Percentiles rank a stretch among this genome's conserved stretches.
These are phyloP conservation scores for Phyllopteryx taeniolatus DNA, from an alignment of 2,113 vertebrate genomes.

Conservation along the genomic window DNA sequence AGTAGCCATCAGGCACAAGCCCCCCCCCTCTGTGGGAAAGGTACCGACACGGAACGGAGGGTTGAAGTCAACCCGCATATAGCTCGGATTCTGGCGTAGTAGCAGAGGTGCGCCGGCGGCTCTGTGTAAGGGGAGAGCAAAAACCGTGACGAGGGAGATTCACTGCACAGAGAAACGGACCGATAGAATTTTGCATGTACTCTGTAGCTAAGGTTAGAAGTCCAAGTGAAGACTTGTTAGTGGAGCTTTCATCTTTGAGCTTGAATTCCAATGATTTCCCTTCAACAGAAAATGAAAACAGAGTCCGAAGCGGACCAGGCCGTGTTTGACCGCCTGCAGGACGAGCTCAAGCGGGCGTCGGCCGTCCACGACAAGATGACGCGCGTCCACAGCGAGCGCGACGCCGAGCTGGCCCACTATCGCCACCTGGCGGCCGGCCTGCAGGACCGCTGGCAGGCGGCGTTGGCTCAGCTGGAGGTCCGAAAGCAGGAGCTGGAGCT, in stretches of 20 bases:
- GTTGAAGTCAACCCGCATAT: too few species aligned
- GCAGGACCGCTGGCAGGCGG: conserved; percentile 88
- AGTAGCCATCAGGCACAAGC: too few species aligned
- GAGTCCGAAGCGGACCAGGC: conserved; percentile 82
- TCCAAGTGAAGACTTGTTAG: too few species aligned
- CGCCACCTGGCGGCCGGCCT: conserved; percentile 75
- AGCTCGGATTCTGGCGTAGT: too few species aligned
- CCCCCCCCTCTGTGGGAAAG: too few species aligned
- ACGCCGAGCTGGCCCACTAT: conserved; percentile 87
- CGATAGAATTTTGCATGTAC: too few species aligned
- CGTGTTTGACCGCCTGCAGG: conserved; percentile 77
- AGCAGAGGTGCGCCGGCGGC: too few species aligned
- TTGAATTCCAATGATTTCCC: not conserved
- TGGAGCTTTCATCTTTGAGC: not conserved
- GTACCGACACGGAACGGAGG: too few species aligned
- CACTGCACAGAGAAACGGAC: too few species aligned
- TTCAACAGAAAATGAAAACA: conserved; percentile 72
- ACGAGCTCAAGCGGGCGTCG: conserved; percentile 77
- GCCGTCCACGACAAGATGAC: conserved; percentile 82
- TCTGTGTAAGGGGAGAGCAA: too few species aligned
- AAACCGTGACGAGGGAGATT: too few species aligned
- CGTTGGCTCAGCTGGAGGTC: conserved; percentile 81
- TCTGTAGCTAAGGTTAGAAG: too few species aligned
- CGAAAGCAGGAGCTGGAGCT: conserved; percentile 85
- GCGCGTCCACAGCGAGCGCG: conserved; percentile 82